Evolutionary conservation across 2,113 vertebrate species (phyloP).

Genomic region (Lipotes vexillifer): DNA sequence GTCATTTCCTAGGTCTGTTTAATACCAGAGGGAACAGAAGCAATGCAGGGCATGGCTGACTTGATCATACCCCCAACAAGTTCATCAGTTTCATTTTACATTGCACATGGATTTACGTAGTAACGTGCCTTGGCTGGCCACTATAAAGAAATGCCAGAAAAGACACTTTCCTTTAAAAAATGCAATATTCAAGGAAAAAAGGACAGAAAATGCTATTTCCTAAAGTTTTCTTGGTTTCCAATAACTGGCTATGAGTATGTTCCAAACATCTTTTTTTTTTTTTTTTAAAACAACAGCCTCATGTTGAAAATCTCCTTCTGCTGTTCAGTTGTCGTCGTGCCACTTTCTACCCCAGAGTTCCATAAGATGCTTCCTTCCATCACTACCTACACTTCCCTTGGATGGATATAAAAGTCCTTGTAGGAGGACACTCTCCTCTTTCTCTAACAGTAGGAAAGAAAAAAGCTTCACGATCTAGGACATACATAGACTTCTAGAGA

Average conservation of each 20-base stretch:
- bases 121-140: background rate
- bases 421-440: background rate
- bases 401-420: background rate
- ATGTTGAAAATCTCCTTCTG: background rate
- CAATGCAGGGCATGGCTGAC: background rate
- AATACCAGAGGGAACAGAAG: background rate
- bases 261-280: background rate
- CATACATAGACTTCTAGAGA: background rate
- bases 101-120: background rate
- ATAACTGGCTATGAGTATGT: background rate
- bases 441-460: background rate
- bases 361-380: background rate
- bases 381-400: background rate
- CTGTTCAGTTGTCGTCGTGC: background rate
- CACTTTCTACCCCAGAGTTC: background rate
- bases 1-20: background rate
- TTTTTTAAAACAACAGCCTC: background rate
- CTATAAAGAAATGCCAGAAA: background rate
- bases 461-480: constrained; percentile 2
- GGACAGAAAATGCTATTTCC: background rate
- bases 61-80: background rate
- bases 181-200: background rate
- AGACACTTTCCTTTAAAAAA: background rate
- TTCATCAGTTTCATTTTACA: background rate
- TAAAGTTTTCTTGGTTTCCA: background rate